These are phyloP conservation scores for Prostheceraeus crozeri DNA, from an alignment of 2,888 invertebrate species.

Conservation along the genomic window DNA sequence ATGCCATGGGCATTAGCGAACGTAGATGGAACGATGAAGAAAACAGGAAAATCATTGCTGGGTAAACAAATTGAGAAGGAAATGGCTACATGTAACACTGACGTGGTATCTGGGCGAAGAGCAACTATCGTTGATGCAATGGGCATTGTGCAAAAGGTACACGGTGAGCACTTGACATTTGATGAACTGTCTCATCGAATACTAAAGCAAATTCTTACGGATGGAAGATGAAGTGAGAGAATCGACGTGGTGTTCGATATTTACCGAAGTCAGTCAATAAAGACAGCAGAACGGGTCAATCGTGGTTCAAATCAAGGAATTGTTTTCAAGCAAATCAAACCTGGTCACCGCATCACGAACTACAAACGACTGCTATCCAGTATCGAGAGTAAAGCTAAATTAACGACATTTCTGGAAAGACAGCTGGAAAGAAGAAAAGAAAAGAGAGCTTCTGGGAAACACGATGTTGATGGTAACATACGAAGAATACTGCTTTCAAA, in stretches of 20 bases:
- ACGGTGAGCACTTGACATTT: constrained; percentile 5
- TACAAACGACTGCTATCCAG: too few species aligned
- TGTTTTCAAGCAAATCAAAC: too few species aligned
- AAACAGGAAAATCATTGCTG: constrained; percentile 40
- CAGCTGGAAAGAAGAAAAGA: too few species aligned
- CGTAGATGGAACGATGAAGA: constrained; percentile 37
- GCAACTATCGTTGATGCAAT: constrained; percentile 24
- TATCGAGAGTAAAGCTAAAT: too few species aligned
- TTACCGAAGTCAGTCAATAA: constrained; percentile 3
- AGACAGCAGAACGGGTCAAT: constrained; percentile 12
- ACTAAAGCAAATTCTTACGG: constrained; percentile 13
- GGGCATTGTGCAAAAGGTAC: not conserved
- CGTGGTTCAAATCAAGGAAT: too few species aligned
- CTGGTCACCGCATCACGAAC: too few species aligned
- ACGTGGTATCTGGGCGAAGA: constrained; percentile 1
- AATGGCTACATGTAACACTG: not conserved
- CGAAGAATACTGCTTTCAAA: too few species aligned
- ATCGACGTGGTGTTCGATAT: constrained; percentile 10
- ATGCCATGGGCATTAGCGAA: constrained; percentile 40
- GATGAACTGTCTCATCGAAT: not conserved
- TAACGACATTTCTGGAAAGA: too few species aligned
- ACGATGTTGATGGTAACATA: too few species aligned
- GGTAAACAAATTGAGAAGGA: constrained; percentile 34
- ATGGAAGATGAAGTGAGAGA: constrained; percentile 7
- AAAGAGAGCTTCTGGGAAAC: too few species aligned